Conservation (phyloP, 2,888 invertebrate species). For the Eurois occulta region DNA sequence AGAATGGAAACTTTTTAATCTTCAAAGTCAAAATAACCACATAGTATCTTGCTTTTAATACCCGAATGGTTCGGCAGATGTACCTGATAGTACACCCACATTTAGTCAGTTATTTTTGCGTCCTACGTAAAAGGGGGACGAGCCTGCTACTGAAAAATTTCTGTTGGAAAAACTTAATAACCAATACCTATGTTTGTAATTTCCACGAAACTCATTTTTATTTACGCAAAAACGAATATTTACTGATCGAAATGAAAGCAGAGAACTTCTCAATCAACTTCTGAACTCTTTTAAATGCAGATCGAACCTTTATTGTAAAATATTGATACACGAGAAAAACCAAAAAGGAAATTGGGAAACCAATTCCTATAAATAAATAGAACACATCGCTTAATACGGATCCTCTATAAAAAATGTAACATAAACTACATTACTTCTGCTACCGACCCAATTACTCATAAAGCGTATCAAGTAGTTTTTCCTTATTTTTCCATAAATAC, state of each 20-base stretch:
- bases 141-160: neutral
- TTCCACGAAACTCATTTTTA: neutral
- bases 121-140: neutral
- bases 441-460: slow-evolving; percentile 60
- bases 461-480: slow-evolving; percentile 43
- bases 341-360: slow-evolving; percentile 53
- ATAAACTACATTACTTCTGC: slow-evolving; percentile 58
- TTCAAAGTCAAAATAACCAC: neutral
- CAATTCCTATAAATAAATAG: slow-evolving; percentile 68
- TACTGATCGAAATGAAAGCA: neutral
- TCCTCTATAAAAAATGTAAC: slow-evolving; percentile 67
- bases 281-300: slow-evolving; percentile 7
- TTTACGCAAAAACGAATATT: neutral
- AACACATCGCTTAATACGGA: slow-evolving; percentile 65
- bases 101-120: neutral
- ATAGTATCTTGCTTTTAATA: neutral
- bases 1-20: neutral
- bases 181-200: neutral
- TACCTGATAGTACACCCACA: neutral
- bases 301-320: slow-evolving; percentile 16
- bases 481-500: slow-evolving; percentile 51
- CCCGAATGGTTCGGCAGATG: neutral
- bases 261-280: neutral
- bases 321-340: slow-evolving; percentile 19
- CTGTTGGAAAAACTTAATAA: neutral